phyloP scores from a whole-genome alignment of 2,113 vertebrate species.

The Cephalopholis sonnerati region DNA sequence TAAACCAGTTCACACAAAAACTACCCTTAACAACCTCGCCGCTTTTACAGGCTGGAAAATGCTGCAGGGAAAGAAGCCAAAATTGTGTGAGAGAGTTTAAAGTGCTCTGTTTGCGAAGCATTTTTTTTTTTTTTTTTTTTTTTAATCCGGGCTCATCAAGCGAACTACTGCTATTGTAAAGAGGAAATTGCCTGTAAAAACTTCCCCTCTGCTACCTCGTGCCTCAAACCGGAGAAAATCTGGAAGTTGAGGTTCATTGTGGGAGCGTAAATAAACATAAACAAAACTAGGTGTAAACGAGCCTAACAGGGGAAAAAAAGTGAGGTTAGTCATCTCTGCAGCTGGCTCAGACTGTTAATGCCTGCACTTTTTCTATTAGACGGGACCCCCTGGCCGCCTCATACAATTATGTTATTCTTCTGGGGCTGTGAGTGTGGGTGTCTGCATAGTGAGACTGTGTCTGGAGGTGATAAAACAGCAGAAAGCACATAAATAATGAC shows the following conservation, averaged over 20 bases:
- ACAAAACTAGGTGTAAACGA: constrained; percentile 71
- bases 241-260: constrained; percentile 40
- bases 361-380: constrained; percentile 73
- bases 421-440: constrained; percentile 66
- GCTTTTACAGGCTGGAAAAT: constrained; percentile 30
- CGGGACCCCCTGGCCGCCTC: constrained; percentile 59
- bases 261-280: constrained; percentile 71
- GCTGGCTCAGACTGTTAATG: constrained; percentile 71
- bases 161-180: constrained; percentile 53
- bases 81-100: constrained; percentile 36
- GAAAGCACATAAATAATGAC: constrained; percentile 83
- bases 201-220: constrained; percentile 26
- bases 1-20: constrained; percentile 13
- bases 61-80: background rate
- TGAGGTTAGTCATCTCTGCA: constrained; percentile 42
- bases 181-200: constrained; percentile 73
- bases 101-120: constrained; percentile 25
- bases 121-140: constrained; percentile 10
- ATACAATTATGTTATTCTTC: constrained; percentile 78
- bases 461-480: constrained; percentile 82
- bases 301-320: constrained; percentile 24
- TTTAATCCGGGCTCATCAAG: constrained; percentile 52
- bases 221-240: constrained; percentile 36
- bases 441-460: constrained; percentile 68
- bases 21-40: background rate